Conservation (phyloP, 35 echinoderm and acorn worm species). For the Ophiothrix spiculata region DNA sequence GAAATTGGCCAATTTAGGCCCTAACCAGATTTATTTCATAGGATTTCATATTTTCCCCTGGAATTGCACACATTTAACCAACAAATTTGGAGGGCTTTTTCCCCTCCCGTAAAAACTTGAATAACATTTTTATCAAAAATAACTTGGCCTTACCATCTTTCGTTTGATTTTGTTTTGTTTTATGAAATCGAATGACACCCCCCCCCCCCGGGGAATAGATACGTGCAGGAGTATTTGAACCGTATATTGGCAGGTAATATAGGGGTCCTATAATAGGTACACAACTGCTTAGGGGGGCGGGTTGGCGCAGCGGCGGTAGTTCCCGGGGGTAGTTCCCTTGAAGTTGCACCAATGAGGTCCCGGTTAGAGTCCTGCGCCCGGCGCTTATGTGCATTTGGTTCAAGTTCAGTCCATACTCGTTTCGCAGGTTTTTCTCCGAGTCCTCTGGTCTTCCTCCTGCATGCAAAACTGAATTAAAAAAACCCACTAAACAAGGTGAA, state of each 20-base stretch:
- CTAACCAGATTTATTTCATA: not conserved
- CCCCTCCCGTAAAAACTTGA: not conserved
- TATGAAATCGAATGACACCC: not conserved
- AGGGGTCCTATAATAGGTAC: too few species aligned
- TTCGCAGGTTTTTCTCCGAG: not conserved
- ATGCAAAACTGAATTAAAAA: not conserved
- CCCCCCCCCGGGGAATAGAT: too few species aligned
- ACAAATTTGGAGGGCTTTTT: not conserved
- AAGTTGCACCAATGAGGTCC: too few species aligned
- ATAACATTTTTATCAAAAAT: not conserved
- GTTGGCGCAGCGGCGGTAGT: too few species aligned
- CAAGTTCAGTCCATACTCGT: not conserved
- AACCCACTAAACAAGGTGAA: not conserved
- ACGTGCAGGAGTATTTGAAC: too few species aligned
- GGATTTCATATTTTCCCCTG: too few species aligned
- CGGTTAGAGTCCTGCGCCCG: too few species aligned
- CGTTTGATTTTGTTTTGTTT: not conserved
- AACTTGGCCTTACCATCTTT: not conserved
- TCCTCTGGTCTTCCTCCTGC: not conserved
- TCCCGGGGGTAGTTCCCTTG: too few species aligned
- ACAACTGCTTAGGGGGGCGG: too few species aligned
- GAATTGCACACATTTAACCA: not conserved
- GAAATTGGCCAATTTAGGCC: not conserved
- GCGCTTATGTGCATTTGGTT: too few species aligned
- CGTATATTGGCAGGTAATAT: too few species aligned